These are phyloP conservation scores for Tauraco erythrolophus DNA, from an alignment of 2,113 vertebrate genomes.

Conservation along the genomic window DNA sequence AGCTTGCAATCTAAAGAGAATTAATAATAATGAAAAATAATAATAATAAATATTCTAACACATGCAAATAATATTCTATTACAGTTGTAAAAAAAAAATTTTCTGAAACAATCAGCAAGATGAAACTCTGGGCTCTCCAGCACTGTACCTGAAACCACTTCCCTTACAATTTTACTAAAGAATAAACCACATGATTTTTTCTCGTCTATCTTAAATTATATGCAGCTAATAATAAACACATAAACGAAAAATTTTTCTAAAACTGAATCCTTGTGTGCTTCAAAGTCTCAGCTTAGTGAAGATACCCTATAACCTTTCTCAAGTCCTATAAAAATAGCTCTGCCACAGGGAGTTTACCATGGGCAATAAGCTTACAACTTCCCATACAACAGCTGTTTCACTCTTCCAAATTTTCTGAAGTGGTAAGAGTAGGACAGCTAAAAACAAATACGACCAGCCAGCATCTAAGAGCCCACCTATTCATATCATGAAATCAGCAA, in stretches of 20 bases:
- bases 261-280: not conserved
- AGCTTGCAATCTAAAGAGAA: not conserved
- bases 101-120: not conserved
- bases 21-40: not conserved
- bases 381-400: not conserved
- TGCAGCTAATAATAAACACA: not conserved
- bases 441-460: not conserved
- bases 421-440: not conserved
- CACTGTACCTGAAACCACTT: not conserved
- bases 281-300: not conserved
- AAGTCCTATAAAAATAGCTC: not conserved
- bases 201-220: not conserved
- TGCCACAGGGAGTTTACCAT: not conserved
- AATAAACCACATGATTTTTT: not conserved
- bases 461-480: not conserved
- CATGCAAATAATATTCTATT: not conserved
- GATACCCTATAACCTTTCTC: not conserved
- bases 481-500: not conserved
- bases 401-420: not conserved
- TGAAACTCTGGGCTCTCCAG: not conserved
- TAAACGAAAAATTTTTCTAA: not conserved
- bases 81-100: not conserved
- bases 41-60: not conserved
- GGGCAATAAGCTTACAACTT: not conserved
- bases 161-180: not conserved